A percentile compares a stretch with the other conserved stretches of the same genome.
Conservation (phyloP, 2,113 vertebrate species). For the Apeltes quadracus region DNA sequence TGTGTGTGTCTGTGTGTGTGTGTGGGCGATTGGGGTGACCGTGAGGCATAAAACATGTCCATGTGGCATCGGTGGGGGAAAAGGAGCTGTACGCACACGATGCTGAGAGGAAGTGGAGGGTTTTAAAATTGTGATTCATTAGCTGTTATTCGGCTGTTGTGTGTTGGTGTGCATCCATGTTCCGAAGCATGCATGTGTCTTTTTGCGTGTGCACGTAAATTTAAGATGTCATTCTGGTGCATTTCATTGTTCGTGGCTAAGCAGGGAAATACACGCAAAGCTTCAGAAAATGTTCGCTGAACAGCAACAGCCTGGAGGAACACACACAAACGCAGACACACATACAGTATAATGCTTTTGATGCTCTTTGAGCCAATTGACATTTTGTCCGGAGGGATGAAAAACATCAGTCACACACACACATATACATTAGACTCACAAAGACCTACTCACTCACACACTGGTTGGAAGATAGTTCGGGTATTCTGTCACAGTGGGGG, state of each 20-base stretch:
- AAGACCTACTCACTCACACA: constrained; percentile 23
- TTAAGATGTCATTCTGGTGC: constrained; percentile 32
- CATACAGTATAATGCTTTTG: constrained; percentile 42
- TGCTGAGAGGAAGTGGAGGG: constrained; percentile 28
- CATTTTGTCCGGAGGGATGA: constrained; percentile 57
- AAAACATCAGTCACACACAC: constrained; percentile 47
- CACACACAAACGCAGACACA: constrained; percentile 25
- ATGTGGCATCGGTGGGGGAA: constrained; percentile 30
- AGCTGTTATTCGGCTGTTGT: constrained; percentile 21
- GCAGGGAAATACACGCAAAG: constrained; percentile 40
- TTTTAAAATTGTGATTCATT: constrained; percentile 48
- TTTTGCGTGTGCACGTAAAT: neutral
- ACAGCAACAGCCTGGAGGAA: constrained; percentile 42
- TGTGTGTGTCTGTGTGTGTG: constrained; percentile 35
- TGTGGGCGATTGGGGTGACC: constrained; percentile 58
- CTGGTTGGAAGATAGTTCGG: constrained; percentile 38
- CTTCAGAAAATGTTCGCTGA: constrained; percentile 27
- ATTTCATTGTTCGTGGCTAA: constrained; percentile 36
- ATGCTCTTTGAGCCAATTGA: constrained; percentile 51
- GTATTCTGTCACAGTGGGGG: constrained; percentile 46
- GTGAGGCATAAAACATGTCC: constrained; percentile 66
- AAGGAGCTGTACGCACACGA: constrained; percentile 24
- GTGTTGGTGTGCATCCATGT: neutral
- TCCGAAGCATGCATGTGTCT: neutral
- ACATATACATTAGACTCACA: constrained; percentile 38